phyloP scores from a whole-genome alignment of 2,888 invertebrate species.

The Nephrotoma flavescens region DNA sequence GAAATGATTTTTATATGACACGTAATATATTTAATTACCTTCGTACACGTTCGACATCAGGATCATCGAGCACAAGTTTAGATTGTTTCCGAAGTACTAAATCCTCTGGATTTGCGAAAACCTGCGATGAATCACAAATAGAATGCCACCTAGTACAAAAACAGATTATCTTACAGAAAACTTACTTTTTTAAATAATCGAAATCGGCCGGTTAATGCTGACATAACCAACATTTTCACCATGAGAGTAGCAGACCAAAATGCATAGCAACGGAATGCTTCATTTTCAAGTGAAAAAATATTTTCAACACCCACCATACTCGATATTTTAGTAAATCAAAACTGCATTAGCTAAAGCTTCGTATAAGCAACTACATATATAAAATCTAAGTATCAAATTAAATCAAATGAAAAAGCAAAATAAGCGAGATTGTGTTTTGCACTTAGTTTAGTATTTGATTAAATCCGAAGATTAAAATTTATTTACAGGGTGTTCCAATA shows the following conservation, averaged over 20 bases:
- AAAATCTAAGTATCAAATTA: too few species aligned
- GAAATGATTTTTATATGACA: not conserved
- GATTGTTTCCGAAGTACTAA: not conserved
- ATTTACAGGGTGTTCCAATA: too few species aligned
- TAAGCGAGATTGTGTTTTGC: too few species aligned
- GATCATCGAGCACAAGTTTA: not conserved
- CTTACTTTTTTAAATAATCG: conserved; percentile 20
- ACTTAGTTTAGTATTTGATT: too few species aligned
- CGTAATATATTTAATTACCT: not conserved
- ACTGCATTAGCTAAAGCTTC: too few species aligned
- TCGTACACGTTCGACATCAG: not conserved
- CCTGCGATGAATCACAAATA: conserved; percentile 16
- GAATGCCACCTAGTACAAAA: not conserved
- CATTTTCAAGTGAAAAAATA: conserved; percentile 15
- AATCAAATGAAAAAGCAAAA: too few species aligned
- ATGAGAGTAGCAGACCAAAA: conserved; percentile 22
- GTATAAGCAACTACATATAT: too few species aligned
- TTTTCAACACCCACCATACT: not conserved
- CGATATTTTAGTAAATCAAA: not conserved
- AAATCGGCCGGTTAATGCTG: conserved; percentile 20
- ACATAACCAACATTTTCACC: conserved; percentile 24
- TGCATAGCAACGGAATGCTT: conserved; percentile 21
- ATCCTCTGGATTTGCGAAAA: conserved; percentile 20
- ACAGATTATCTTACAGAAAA: not conserved
- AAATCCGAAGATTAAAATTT: too few species aligned